Percentiles rank a stretch among this genome's conserved stretches.
Evolutionary conservation across 2,888 invertebrate genomes (phyloP).

Genomic region (Spilosoma lubricipeda): DNA sequence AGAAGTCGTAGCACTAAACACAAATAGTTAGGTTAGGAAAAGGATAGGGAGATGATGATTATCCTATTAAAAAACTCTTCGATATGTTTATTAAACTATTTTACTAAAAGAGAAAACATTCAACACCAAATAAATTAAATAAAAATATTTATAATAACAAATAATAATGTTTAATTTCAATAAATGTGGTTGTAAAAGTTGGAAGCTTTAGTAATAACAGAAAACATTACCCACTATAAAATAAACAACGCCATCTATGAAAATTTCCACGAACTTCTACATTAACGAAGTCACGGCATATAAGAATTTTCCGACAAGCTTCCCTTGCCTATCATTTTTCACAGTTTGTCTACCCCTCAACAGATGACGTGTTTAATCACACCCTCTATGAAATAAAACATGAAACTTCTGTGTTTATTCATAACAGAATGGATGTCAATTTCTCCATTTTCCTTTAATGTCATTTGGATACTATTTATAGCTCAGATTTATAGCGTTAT

Average conservation of each 20-base stretch:
- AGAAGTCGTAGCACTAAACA: too few species aligned
- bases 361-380: conserved; percentile 11
- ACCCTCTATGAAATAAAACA: not conserved
- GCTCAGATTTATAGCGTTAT: too few species aligned
- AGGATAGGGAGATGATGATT: too few species aligned
- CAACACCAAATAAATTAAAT: too few species aligned
- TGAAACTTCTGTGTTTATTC: not conserved
- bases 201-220: too few species aligned
- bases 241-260: conserved; percentile 46
- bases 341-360: conserved; percentile 9
- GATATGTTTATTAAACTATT: too few species aligned
- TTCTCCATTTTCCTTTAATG: not conserved
- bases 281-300: not conserved
- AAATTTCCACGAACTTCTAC: conserved; percentile 36
- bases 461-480: not conserved
- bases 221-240: not conserved
- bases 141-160: too few species aligned
- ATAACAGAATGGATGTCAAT: not conserved
- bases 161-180: too few species aligned
- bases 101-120: too few species aligned
- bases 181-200: too few species aligned
- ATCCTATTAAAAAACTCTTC: too few species aligned
- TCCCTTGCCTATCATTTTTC: not conserved
- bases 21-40: too few species aligned
- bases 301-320: not conserved